phyloP scores from a whole-genome alignment of 2,113 vertebrate genomes.

The Lutjanus erythropterus region DNA sequence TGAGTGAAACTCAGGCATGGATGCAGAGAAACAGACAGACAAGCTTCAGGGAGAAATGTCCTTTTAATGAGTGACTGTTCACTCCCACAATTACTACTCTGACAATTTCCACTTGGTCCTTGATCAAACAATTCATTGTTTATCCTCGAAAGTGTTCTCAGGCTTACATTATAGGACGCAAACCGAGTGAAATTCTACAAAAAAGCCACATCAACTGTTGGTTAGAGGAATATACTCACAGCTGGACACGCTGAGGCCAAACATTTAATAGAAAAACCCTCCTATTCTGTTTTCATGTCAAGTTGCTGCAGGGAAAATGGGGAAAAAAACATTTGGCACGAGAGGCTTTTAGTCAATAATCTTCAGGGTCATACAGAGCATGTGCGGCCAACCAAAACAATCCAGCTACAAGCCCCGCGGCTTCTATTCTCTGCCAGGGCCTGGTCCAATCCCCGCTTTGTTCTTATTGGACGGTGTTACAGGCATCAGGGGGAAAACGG shows the following conservation, averaged over 20 bases:
- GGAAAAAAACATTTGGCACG: slow-evolving; percentile 44
- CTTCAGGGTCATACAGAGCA: slow-evolving; percentile 68
- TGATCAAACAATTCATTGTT: slow-evolving; percentile 61
- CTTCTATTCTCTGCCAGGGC: slow-evolving; percentile 45
- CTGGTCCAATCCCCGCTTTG: slow-evolving; percentile 50
- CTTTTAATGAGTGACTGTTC: slow-evolving; percentile 67
- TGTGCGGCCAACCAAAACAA: slow-evolving; percentile 73
- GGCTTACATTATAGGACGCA: slow-evolving; percentile 56
- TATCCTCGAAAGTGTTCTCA: slow-evolving; percentile 56
- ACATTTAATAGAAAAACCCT: slow-evolving; percentile 43
- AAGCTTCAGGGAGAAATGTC: slow-evolving; percentile 45
- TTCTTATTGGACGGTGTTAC: slow-evolving; percentile 50
- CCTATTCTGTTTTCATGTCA: slow-evolving; percentile 48
- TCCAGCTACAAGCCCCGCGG: slow-evolving; percentile 49
- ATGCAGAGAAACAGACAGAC: slow-evolving; percentile 7
- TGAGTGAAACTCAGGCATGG: slow-evolving; percentile 8
- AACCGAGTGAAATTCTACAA: slow-evolving; percentile 46
- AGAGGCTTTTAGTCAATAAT: slow-evolving; percentile 68
- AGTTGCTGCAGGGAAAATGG: slow-evolving; percentile 44
- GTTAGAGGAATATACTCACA: slow-evolving; percentile 48
- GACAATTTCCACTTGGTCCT: slow-evolving; percentile 60
- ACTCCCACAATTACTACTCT: slow-evolving; percentile 64
- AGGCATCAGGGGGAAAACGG: slow-evolving; percentile 39
- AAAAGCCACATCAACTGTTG: slow-evolving; percentile 66
- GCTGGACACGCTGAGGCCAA: slow-evolving; percentile 48